Base-by-base conservation (phyloP, 1,140 invertebrate genomes). In the Atopsyche davidsoni region DNA sequence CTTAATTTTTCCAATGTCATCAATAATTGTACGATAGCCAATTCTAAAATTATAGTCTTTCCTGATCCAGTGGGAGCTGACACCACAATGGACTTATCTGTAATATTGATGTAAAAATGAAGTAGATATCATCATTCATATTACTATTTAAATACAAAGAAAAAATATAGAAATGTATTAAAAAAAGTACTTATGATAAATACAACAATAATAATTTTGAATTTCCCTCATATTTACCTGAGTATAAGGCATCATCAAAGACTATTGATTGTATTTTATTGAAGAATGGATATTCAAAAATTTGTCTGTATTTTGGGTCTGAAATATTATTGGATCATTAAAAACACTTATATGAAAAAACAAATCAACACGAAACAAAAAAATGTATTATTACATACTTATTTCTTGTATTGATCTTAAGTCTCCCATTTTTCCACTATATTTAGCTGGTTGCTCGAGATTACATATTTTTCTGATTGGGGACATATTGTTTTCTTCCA, bases 1-100 rank as follows among this genome's bases (percentile, higher is more conserved):
- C 65, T 61, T 17, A 59, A 57, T 10, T 68, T 60, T 54, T 77
- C 68, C 16, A 71, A 55, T 24, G 73, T 60, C 59, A 78, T 78
- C 16, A 87, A 62, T 11, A 86, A 63, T 51, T 79, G 70, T 3
- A 87, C 68, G 35, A 90, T 85, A 0, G 86, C 83, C 60, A 91
- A 66, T 75, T 91, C 88, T 72, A 91, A 87, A 19, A 89, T 70
- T 21, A 79, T 83, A 1, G 87, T 90, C 72, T 91, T 92, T 22
- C 87, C 88, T 11, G 86, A 86, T 22, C 87, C 86, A 11, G 87
- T 90, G 0, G 87, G 86, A 11, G 87, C 84, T 52, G 82, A 81
- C 2, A 89, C 75, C 4, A 89, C 83, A 36, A 89, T 58, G 3
- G 83, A 79, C 58, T 80, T 77, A 66, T 89, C 85, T 78, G 68